Conservation (phyloP, 2,797 vertebrate species). For the Nannoperca obscura region DNA sequence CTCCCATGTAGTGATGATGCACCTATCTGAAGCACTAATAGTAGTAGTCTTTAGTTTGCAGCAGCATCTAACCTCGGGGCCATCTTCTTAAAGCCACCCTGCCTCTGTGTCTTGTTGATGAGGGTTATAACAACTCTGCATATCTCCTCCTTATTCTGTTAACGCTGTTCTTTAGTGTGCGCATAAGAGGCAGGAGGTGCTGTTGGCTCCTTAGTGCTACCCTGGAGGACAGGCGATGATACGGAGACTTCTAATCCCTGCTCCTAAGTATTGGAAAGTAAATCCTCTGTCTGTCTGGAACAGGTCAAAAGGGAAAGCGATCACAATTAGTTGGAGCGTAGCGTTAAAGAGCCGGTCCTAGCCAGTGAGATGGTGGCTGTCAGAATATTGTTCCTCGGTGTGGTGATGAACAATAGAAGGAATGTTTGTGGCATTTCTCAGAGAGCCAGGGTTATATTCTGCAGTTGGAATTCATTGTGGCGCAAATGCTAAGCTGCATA, state of each 20-base stretch:
- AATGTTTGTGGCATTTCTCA: slow-evolving; percentile 24
- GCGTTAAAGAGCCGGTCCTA: slow-evolving; percentile 64
- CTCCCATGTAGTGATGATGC: slow-evolving; percentile 1
- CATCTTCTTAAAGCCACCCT: slow-evolving; percentile 14
- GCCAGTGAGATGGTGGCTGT: slow-evolving; percentile 57
- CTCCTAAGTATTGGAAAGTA: slow-evolving; percentile 72
- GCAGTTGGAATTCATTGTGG: slow-evolving; percentile 27
- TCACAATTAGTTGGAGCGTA: slow-evolving; percentile 71
- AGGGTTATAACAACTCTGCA: slow-evolving; percentile 52
- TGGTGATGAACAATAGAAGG: slow-evolving; percentile 57
- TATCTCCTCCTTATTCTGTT: slow-evolving; percentile 48
- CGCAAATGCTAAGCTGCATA: slow-evolving; percentile 40
- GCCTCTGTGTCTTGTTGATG: slow-evolving; percentile 48
- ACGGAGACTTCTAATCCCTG: slow-evolving; percentile 72
- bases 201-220: slow-evolving; percentile 58
- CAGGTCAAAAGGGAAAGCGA: slow-evolving; percentile 77
- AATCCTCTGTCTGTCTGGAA: slow-evolving; percentile 76
- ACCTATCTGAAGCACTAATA: no score
- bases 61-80: slow-evolving; percentile 19
- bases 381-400: slow-evolving; percentile 51
- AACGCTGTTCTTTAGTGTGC: slow-evolving; percentile 58
- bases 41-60: slow-evolving; percentile 4
- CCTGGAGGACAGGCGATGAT: slow-evolving; percentile 77
- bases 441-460: slow-evolving; percentile 41
- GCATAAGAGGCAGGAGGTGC: slow-evolving; percentile 68